These are phyloP conservation scores for Archaeoteleia sp. DNA, from an alignment of 2,888 invertebrate genomes.

Conservation along the genomic window DNA sequence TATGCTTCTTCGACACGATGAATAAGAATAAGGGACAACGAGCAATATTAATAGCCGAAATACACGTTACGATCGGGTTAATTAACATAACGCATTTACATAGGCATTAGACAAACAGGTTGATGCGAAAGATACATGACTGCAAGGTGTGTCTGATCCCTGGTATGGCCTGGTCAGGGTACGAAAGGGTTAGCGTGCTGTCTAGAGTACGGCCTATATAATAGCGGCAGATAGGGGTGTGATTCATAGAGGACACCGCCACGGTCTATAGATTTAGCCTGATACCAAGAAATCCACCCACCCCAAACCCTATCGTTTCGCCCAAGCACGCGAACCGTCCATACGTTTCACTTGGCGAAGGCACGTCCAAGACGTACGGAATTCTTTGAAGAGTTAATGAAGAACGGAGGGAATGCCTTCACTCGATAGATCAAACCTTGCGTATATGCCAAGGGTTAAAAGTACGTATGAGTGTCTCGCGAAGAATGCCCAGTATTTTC, in stretches of 20 bases:
- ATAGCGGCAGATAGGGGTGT: constrained; percentile 66
- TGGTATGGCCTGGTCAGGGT: constrained; percentile 16
- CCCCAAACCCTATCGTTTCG: constrained; percentile 33
- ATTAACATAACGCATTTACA: constrained; percentile 73
- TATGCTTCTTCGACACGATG: constrained; percentile 22
- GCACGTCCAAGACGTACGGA: constrained; percentile 64
- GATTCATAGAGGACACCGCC: constrained; percentile 71
- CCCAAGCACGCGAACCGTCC: constrained; percentile 69
- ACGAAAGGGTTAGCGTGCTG: constrained; percentile 65
- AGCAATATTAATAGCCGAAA: constrained; percentile 56
- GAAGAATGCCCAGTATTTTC: constrained; percentile 26
- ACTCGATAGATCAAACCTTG: constrained; percentile 41
- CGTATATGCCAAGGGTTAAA: constrained; percentile 10
- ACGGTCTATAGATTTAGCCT: constrained; percentile 69
- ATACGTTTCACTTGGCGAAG: constrained; percentile 68
- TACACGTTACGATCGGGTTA: constrained; percentile 70
- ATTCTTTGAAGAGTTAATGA: constrained; percentile 53
- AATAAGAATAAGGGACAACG: constrained; percentile 46
- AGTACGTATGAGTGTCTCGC: neutral
- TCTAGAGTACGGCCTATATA: constrained; percentile 68
- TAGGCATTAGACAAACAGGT: constrained; percentile 73
- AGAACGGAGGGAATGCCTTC: constrained; percentile 47
- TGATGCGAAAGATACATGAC: constrained; percentile 70
- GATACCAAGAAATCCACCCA: constrained; percentile 67
- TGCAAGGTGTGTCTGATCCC: constrained; percentile 53